Base-by-base conservation (phyloP, 2,113 vertebrate species). In the Colinus virginianus region DNA sequence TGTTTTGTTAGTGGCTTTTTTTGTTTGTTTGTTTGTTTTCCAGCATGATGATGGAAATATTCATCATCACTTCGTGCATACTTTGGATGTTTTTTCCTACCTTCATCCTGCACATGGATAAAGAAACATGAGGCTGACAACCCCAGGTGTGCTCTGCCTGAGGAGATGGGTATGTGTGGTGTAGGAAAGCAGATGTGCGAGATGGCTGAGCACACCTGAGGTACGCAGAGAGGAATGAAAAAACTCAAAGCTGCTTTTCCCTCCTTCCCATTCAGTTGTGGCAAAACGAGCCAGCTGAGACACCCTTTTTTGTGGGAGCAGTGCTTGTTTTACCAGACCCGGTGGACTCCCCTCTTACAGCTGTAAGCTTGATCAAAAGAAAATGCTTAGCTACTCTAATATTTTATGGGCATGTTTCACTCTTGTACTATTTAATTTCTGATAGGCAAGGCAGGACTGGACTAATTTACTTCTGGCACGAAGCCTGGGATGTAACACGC, bases 401-500 rank as follows among this genome's bases (percentile, higher is more conserved):
- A 36, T 49, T 96, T 96, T 89, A 93, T 70, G 69, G 84, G 78
- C 75, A 6, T 61, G 93, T 90, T 93, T 82, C 68, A 11, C 72
- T 92, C 84, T 68, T 83, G 68, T 94, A 82, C 68, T 72, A 32
- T 88, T 95, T 94, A 85, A 94, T 95, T 95, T 95, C 93, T 96
- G 91, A 94, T 91, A 58, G 89, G 76, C 70, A 63, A 75, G 63
- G 94, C 87, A 43, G 76, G 81, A 79, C 94, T 83, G 78, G 90
- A 93, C 84, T 96, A 95, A 96, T 94, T 96, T 95, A 94, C 79
- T 88, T 76, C 90, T 94, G 94, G 91, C 72, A 20, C 18, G 82
- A 66, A 90, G 84, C 82, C 95, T 90, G 53, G 36, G 91, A 92
- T 75, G 84, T 68, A 74, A 71, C 71, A 85, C 36, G 68, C 71